Evolutionary conservation across 2,888 invertebrate genomes (phyloP), one percentile per base, ranked within the genome.

Genomic region (Marasmarcha lunaedactyla): DNA sequence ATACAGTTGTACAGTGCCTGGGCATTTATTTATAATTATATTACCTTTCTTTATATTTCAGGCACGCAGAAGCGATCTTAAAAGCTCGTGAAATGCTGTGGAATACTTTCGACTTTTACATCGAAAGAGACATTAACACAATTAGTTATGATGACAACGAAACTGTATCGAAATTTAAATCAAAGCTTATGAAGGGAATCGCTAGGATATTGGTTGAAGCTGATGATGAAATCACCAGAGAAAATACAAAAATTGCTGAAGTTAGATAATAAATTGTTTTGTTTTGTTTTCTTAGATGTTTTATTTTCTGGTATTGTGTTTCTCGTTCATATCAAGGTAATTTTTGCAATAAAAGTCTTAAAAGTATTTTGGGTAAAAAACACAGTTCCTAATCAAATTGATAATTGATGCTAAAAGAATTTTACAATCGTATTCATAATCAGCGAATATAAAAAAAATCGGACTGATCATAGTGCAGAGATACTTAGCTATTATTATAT

Each of bases 51-150:
- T 46, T 46, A 43, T 47, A 46, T 84, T 83, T 35, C 71, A 89
- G 89, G 25, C 76, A 86, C 63, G 86, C 85, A 0, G 55, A 71
- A 2, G 33, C 49, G 3, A 54, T 87, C 3, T 39, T 85, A 1
- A 60, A 71, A 46, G 63, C 81, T 0, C 68, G 84, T 12, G 70
- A 83, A 46, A 71, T 84, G 59, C 54, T 87, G 1, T 85, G 85
- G 81, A 58, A 53, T 2, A 64, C 85, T 1, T 63, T 85, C 6
- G 52, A 81, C 2, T 87, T 85, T 46, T 72, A 81, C 48, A 64
- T 86, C 12, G 70, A 83, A 34, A 68, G 83, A 15, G 68, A 85
- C 38, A 14, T 64, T 0, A 57, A 44, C 4, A 53, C 40, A 1
- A n/a, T 71, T 1, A 48, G 56, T 1, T 72, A 57, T 14, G 67